phyloP scores from a whole-genome alignment of 2,113 vertebrate species.

The Toxotes chatareus region DNA sequence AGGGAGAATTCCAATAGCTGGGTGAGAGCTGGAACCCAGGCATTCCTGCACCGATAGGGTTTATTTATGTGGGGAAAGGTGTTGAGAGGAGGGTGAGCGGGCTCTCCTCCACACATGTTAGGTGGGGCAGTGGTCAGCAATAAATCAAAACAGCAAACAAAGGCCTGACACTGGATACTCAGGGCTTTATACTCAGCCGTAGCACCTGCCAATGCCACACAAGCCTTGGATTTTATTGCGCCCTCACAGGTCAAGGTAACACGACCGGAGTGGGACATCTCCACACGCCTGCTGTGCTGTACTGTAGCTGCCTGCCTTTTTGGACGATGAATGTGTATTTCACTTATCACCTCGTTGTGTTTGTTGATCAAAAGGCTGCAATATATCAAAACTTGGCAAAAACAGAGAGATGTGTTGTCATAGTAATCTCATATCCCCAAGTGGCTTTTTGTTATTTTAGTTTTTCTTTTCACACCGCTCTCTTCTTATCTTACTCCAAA shows the following conservation, averaged over 20 bases:
- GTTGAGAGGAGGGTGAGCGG: constrained; percentile 71
- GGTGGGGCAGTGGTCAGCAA: constrained; percentile 73
- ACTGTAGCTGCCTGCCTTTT: constrained; percentile 15
- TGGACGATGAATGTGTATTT: constrained; percentile 50
- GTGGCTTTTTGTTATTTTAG: constrained; percentile 79
- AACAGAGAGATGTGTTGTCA: constrained; percentile 67
- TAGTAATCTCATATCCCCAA: constrained; percentile 66
- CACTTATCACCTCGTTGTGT: constrained; percentile 65
- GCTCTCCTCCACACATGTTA: constrained; percentile 74
- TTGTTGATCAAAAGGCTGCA: constrained; percentile 60
- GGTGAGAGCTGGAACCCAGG: constrained; percentile 53
- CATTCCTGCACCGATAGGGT: constrained; percentile 77
- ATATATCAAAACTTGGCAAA: constrained; percentile 63
- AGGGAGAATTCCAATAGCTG: constrained; percentile 67
- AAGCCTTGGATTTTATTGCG: constrained; percentile 56
- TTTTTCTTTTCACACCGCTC: constrained; percentile 79
- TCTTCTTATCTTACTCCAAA: constrained; percentile 86
- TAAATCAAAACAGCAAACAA: constrained; percentile 85
- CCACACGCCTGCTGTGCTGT: constrained; percentile 2
- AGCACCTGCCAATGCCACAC: constrained; percentile 84
- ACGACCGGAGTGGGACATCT: constrained; percentile 21
- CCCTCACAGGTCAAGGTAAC: constrained; percentile 64
- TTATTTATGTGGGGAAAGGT: constrained; percentile 84
- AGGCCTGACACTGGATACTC: constrained; percentile 77
- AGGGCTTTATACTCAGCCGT: constrained; percentile 52